Evolutionary conservation across 2,113 vertebrate species (phyloP).

Genomic region (Arenaria interpres): DNA sequence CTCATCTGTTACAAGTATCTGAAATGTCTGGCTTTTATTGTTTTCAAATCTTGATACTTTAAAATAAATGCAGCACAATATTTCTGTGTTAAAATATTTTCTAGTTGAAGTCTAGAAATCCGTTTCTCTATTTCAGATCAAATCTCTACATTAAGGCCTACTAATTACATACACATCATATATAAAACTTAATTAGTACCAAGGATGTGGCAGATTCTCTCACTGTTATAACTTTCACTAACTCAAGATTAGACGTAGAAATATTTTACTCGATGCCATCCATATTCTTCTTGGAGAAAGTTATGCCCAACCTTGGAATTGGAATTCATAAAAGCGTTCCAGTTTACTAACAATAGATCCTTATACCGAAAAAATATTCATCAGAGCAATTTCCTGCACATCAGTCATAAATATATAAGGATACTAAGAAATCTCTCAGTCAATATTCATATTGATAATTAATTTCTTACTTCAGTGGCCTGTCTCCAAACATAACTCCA

Average conservation of each 20-base stretch:
- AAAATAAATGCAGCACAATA: not conserved
- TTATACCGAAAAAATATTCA: not conserved
- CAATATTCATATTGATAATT: not conserved
- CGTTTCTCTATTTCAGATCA: not conserved
- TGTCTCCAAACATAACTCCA: constrained; percentile 94
- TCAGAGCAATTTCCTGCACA: not conserved
- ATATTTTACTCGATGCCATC: not conserved
- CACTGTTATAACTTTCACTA: not conserved
- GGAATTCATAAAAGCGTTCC: not conserved
- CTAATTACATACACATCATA: not conserved
- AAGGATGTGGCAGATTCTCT: not conserved
- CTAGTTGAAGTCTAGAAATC: not conserved
- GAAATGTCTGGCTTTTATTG: not conserved
- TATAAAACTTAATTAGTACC: not conserved
- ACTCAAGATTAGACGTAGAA: not conserved
- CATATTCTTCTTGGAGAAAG: not conserved
- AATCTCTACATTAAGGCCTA: not conserved
- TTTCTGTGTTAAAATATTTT: not conserved
- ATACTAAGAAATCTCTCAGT: not conserved
- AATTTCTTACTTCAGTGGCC: constrained; percentile 88
- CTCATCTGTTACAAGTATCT: not conserved
- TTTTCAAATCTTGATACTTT: not conserved
- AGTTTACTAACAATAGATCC: not conserved
- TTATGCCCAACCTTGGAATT: not conserved
- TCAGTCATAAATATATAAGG: not conserved